Evolutionary conservation across 2,888 invertebrate genomes (phyloP).

Genomic region (Polydrusus pterygomalis): DNA sequence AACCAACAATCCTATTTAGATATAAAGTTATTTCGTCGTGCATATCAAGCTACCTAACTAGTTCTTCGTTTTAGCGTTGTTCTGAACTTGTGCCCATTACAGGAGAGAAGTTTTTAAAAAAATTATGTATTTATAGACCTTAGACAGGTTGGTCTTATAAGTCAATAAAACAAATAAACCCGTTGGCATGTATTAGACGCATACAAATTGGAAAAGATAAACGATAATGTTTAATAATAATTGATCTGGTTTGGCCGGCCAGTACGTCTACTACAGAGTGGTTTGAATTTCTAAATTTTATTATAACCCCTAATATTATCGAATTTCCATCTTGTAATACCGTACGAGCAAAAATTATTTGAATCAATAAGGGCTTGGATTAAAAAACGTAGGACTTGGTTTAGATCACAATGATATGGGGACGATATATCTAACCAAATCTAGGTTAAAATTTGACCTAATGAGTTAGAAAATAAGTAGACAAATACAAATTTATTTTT

Average conservation of each 20-base stretch:
- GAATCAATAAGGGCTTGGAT: too few relatives aligned
- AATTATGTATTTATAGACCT: conserved; percentile 11
- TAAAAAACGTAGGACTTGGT: too few relatives aligned
- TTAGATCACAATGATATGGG: too few relatives aligned
- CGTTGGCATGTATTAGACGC: conserved; percentile 5
- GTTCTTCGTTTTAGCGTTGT: background rate
- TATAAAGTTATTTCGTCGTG: background rate
- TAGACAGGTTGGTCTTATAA: conserved; percentile 9
- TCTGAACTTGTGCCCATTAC: conserved; percentile 21
- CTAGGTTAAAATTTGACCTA: too few relatives aligned
- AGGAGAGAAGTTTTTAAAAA: conserved; percentile 11
- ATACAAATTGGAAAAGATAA: conserved; percentile 13
- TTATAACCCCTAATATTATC: too few relatives aligned
- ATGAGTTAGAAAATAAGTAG: too few relatives aligned
- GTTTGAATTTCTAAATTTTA: too few relatives aligned
- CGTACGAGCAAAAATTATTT: too few relatives aligned
- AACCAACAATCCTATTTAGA: too few relatives aligned
- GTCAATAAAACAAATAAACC: conserved; percentile 9
- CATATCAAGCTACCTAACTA: background rate
- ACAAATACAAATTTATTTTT: too few relatives aligned
- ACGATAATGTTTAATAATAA: conserved; percentile 21
- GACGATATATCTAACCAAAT: too few relatives aligned
- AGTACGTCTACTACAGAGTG: background rate
- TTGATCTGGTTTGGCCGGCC: conserved; percentile 9
- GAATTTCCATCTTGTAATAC: too few relatives aligned